phyloP scores from a whole-genome alignment of 2,888 invertebrate genomes.

The Hyppa rectilinea region DNA sequence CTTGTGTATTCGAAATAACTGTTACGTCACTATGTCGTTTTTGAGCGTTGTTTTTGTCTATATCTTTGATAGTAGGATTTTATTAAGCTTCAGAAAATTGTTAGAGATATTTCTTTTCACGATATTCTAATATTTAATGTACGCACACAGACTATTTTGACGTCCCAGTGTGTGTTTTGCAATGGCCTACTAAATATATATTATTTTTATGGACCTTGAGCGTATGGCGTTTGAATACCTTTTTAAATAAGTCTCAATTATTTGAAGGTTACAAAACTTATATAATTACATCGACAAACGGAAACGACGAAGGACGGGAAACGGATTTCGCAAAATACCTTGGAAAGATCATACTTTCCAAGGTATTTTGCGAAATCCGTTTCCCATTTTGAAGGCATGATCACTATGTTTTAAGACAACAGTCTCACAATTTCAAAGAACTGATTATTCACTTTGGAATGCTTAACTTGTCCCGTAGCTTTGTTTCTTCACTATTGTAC shows the following conservation, averaged over 20 bases:
- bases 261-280: no score
- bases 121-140: background rate
- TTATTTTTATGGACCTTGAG: no score
- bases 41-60: background rate
- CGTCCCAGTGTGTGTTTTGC: no score
- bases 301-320: no score
- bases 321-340: background rate
- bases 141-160: no score
- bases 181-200: no score
- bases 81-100: background rate
- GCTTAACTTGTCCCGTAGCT: slow-evolving; percentile 24
- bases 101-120: background rate
- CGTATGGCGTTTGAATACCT: no score
- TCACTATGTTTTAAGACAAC: slow-evolving; percentile 27
- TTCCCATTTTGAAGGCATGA: slow-evolving; percentile 12
- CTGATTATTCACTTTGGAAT: slow-evolving; percentile 45
- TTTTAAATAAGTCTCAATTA: no score
- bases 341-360: background rate
- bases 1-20: background rate
- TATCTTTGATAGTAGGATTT: background rate
- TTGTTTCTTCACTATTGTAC: slow-evolving; percentile 40
- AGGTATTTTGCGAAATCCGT: background rate
- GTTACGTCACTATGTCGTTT: background rate
- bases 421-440: slow-evolving; percentile 13
- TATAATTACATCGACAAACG: no score